Evolutionary conservation across 2,797 vertebrate species (phyloP).

Genomic region (Gambelia wislizenii): DNA sequence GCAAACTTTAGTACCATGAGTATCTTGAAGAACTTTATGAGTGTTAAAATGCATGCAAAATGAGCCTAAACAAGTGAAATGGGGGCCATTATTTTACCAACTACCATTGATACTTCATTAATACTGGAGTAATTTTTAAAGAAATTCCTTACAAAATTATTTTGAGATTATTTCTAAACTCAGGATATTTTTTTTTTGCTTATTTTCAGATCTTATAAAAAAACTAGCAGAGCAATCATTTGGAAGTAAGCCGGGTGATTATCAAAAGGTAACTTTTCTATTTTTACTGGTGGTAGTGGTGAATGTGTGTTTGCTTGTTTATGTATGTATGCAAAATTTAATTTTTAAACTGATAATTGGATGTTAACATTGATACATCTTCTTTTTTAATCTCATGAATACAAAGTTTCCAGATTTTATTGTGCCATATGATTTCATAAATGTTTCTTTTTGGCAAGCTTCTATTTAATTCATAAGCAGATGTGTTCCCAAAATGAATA

Average conservation of each 20-base stretch:
- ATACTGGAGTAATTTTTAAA: neutral
- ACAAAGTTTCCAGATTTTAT: neutral
- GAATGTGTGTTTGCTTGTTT: neutral
- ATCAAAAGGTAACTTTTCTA: constrained; percentile 81
- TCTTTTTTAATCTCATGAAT: neutral
- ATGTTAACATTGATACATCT: constrained; percentile 9
- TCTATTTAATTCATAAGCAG: neutral
- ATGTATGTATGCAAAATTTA: constrained; percentile 4
- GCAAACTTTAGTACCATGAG: neutral
- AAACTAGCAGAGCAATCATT: constrained; percentile 77
- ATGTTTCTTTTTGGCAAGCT: constrained; percentile 2
- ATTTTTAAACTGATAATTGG: constrained; percentile 25
- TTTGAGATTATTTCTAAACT: constrained; percentile 50
- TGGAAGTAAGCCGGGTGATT: constrained; percentile 72
- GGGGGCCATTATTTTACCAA: neutral
- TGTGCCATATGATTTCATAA: neutral
- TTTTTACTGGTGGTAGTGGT: constrained; percentile 13
- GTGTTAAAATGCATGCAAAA: neutral
- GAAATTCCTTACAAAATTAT: constrained; percentile 19
- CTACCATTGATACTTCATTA: neutral
- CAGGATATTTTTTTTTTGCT: constrained; percentile 71
- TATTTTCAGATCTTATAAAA: constrained; percentile 79
- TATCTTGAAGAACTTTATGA: neutral
- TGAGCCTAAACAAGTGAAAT: neutral
- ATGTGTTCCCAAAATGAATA: neutral